Evolutionary conservation across 1,140 invertebrate genomes (phyloP), one percentile per base, ranked within the genome.

Genomic region (Tetramorium alpestre): DNA sequence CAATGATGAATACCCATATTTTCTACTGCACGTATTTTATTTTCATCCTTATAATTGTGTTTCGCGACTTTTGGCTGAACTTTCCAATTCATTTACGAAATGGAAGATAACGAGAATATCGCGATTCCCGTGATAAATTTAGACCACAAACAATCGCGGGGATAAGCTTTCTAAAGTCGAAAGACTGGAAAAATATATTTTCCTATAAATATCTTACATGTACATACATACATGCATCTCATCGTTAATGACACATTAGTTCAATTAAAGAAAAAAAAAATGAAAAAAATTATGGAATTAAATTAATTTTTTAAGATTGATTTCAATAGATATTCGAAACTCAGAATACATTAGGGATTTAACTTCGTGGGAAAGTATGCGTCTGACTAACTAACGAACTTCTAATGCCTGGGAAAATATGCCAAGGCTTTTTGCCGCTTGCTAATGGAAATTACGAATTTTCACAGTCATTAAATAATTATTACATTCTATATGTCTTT

Each of bases 381-480:
- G 22, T 8, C 22, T 22, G 22, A 22, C 22, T 60, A 73, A 82
- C 67, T 60, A 73, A 82, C 80, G 41, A 62, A 38, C n/a, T 73
- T 84, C 13, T 84, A 62, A 84, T 60, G 69, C 38, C n/a, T 73
- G n/a, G 38, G 65, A 58, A 72, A n/a, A 13, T 18, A 33, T n/a
- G 62, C 47, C 18, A 73, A 60, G 2, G 2, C 8, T 72, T 82
- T 72, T 82, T 41, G 18, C 25, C 7, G 11, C 44, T 22, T 60
- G 25, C 16, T 75, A 60, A 84, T 84, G 69, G 25, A 60, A 84
- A 84, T 84, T 73, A 84, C 16, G 28, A 75, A 84, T 75, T 84
- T 84, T 25, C 41, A 84, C 41, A 16, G 41, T 60, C 54, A 60
- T 84, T 84, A 73, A 18, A 54, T 41, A 84, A 60, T 75, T 60